Percentiles rank a stretch among this genome's conserved stretches.
Conservation (phyloP, 2,888 invertebrate genomes). For the Ochlodes sylvanus region DNA sequence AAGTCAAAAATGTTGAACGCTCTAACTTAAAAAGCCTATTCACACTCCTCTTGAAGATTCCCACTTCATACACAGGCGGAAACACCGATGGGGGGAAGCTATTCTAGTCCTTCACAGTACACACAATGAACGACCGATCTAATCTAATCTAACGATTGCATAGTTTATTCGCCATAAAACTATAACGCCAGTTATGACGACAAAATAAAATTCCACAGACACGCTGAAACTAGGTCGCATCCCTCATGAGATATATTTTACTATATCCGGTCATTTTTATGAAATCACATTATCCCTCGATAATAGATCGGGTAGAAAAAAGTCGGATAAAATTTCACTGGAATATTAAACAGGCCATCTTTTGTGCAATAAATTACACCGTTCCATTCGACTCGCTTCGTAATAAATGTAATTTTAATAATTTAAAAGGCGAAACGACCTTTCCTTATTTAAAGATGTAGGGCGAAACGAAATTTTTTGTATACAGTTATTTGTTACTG, state of each 20-base stretch:
- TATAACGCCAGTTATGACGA: not conserved
- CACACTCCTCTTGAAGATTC: too few relatives aligned
- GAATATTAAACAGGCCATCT: slow-evolving; percentile 36
- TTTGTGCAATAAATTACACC: slow-evolving; percentile 37
- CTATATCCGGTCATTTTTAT: slow-evolving; percentile 21
- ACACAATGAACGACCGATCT: too few relatives aligned
- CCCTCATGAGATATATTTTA: slow-evolving; percentile 23
- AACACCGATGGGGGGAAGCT: too few relatives aligned
- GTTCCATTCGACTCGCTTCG: slow-evolving; percentile 20
- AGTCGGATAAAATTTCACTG: slow-evolving; percentile 27
- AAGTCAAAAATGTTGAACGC: too few relatives aligned
- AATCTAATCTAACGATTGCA: too few relatives aligned
- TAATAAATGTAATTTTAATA: slow-evolving; percentile 33
- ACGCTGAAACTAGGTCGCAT: slow-evolving; percentile 18
- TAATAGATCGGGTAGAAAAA: slow-evolving; percentile 31
- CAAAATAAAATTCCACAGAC: slow-evolving; percentile 8
- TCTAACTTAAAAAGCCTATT: too few relatives aligned
- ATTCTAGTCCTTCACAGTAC: too few relatives aligned
- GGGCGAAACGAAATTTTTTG: not conserved
- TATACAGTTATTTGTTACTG: too few relatives aligned
- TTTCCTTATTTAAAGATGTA: slow-evolving; percentile 10
- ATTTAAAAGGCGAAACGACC: slow-evolving; percentile 23
- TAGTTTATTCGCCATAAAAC: not conserved
- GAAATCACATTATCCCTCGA: slow-evolving; percentile 30
- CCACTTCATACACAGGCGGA: too few relatives aligned